These are phyloP conservation scores for Paragorgia papillata DNA, from an alignment of 92 coral and sea anemone genomes.

Conservation along the genomic window DNA sequence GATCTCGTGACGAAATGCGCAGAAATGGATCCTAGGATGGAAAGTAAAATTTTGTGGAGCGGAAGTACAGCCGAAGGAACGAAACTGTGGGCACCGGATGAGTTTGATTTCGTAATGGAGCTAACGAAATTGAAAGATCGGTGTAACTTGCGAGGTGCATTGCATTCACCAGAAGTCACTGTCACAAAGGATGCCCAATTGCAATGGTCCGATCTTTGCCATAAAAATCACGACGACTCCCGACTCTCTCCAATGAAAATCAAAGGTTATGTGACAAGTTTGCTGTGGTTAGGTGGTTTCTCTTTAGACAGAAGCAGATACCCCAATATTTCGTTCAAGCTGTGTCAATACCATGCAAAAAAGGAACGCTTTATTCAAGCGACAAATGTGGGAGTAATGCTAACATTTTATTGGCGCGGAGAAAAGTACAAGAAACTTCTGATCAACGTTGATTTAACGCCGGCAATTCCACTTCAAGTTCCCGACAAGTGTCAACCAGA, in stretches of 20 bases:
- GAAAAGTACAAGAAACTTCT: slow-evolving; percentile 15
- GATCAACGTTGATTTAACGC: slow-evolving; percentile 47
- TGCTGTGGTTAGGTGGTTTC: slow-evolving; percentile 29
- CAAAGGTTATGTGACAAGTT: not conserved
- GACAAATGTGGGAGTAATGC: slow-evolving; percentile 45
- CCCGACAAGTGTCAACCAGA: not conserved
- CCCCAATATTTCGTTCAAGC: slow-evolving; percentile 24
- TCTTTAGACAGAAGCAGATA: slow-evolving; percentile 15
- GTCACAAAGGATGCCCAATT: not conserved
- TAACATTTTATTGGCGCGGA: slow-evolving; percentile 38
- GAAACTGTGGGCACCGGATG: slow-evolving; percentile 48
- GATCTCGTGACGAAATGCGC: slow-evolving; percentile 25
- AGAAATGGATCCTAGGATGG: slow-evolving; percentile 32
- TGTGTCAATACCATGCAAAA: slow-evolving; percentile 10
- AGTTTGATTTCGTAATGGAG: slow-evolving; percentile 51
- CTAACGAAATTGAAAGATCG: slow-evolving; percentile 28
- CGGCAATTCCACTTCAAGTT: slow-evolving; percentile 27
- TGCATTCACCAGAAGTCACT: not conserved
- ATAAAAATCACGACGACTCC: not conserved
- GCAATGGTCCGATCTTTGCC: slow-evolving; percentile 24
- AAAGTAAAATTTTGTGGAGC: slow-evolving; percentile 5
- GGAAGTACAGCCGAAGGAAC: slow-evolving; percentile 52
- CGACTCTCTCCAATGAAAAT: slow-evolving; percentile 7
- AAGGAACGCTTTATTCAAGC: not conserved
- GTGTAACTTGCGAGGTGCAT: not conserved